Percentiles rank a stretch among this genome's conserved stretches.
Conservation (phyloP, 2,113 vertebrate genomes). For the Dicrurus megarhynchus region DNA sequence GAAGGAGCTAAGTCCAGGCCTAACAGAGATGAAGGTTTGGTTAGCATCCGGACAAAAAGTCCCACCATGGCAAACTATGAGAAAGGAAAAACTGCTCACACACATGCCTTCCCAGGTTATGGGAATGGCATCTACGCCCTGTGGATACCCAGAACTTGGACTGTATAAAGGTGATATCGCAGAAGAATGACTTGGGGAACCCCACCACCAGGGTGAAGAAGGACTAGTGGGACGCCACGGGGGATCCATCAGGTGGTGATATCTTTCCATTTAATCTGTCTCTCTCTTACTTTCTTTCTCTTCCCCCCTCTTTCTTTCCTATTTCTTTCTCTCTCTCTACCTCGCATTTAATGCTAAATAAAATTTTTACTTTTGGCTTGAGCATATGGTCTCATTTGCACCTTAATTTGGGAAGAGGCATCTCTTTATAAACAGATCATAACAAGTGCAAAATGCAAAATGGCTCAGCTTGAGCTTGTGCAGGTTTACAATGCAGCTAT, state of each 20-base stretch:
- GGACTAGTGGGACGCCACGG: rapidly evolving
- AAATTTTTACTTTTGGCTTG: neutral
- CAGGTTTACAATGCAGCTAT: neutral
- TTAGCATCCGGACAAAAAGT: neutral
- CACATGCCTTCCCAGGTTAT: neutral
- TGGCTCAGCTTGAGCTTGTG: neutral
- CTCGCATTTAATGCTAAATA: neutral
- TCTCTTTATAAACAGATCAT: neutral
- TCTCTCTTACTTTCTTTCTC: neutral
- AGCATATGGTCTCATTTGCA: neutral
- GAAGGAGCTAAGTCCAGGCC: neutral
- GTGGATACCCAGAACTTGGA: neutral
- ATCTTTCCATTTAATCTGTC: neutral
- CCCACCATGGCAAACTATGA: neutral
- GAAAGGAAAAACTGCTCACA: neutral
- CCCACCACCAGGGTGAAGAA: neutral
- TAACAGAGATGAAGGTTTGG: neutral
- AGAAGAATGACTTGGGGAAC: neutral
- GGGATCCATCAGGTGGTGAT: neutral
- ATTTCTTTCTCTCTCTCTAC: neutral
- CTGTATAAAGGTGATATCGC: neutral
- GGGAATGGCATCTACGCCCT: neutral
- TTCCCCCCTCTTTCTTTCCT: neutral
- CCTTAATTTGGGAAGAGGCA: neutral
- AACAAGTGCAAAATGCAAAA: neutral